Evolutionary conservation across 2,888 invertebrate genomes (phyloP), one percentile per base, ranked within the genome.

Genomic region (Nymphalis polychloros): DNA sequence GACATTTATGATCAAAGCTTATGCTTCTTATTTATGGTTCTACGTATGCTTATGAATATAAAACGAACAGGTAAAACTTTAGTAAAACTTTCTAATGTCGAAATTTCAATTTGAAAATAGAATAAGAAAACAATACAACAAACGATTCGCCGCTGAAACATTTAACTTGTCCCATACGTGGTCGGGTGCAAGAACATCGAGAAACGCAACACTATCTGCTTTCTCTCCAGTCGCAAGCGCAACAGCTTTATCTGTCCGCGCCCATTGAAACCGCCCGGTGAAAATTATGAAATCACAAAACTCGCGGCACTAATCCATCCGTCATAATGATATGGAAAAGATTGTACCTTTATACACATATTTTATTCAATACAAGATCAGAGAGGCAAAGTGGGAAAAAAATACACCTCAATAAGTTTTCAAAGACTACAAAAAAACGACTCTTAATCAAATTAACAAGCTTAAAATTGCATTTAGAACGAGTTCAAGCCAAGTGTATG

Each of bases 151-250:
- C 80, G 81, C 82, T 78, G 19, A 8, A 67, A 63, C 23, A 27
- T 68, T 65, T 79, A 68, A 73, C 80, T 84, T 80, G 77, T 67
- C 71, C 76, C 79, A 76, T 70, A 72, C 74, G 23, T 64, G 71
- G 67, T 72, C 48, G 75, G 78, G 78, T 77, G 82, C 81, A 84
- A 86, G 85, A 86, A 84, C 83, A 84, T 84, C 84, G 84, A 86
- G 83, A 88, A 90, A 88, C 81, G 83, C 84, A 84, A 83, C 84
- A 81, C 82, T 82, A 84, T 84, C 86, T 79, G 87, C 90, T 91
- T 90, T 91, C 91, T 87, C 89, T 81, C 76, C 79, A 76, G 76
- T 79, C 80, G 79, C 73, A 48, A 62, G 67, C 67, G 67, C 74
- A 79, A 79, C 83, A 82, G 81, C 86, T 86, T 84, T 85, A 87